phyloP scores from a whole-genome alignment of 1,140 invertebrate species.

The Propsilocerus akamusi region DNA sequence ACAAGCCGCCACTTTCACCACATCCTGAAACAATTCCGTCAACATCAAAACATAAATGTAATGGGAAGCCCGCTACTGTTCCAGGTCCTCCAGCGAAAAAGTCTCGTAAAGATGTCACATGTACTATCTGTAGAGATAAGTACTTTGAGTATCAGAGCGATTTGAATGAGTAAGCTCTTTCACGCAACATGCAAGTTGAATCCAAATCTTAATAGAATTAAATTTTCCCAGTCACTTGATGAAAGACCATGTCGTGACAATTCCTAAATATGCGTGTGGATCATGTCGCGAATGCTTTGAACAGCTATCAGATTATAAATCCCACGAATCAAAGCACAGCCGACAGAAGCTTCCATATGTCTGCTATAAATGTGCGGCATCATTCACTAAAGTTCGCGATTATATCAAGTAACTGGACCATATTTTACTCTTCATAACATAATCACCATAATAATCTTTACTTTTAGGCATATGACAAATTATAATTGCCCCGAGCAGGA shows the following conservation, averaged over 20 bases:
- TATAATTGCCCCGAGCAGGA: neutral
- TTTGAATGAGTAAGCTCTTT: no score
- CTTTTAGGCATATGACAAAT: neutral
- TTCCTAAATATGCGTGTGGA: neutral
- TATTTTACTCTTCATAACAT: neutral
- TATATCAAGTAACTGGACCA: neutral
- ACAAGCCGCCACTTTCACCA: neutral
- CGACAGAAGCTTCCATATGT: neutral
- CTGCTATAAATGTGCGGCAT: neutral
- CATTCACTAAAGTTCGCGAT: neutral
- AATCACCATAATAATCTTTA: neutral
- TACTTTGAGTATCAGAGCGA: neutral
- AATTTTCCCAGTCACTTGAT: no score
- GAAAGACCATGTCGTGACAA: neutral
- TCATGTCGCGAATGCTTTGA: neutral
- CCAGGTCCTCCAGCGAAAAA: neutral
- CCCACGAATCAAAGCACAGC: neutral
- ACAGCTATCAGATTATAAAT: neutral
- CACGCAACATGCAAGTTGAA: no score
- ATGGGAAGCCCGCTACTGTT: neutral
- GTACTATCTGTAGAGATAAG: neutral
- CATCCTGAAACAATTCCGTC: neutral
- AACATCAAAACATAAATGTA: neutral
- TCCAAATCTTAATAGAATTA: no score
- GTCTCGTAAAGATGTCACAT: neutral